Evolutionary conservation across 1,140 invertebrate species (phyloP).

Genomic region (Antheraea pernyi): DNA sequence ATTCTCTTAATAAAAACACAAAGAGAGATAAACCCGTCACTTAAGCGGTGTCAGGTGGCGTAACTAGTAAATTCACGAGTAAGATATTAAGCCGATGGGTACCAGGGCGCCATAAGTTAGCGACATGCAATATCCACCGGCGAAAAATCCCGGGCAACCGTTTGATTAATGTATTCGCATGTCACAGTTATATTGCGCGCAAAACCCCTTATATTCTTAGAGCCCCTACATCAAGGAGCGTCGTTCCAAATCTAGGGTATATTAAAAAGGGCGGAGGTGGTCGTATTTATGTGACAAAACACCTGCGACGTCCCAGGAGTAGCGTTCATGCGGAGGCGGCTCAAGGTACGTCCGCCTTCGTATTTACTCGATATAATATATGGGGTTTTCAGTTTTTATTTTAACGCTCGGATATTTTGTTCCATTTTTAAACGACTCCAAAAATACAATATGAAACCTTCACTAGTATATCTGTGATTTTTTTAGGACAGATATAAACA

Average conservation of each 20-base stretch:
- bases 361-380: not conserved
- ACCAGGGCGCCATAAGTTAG: constrained; percentile 14
- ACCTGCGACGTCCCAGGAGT: constrained; percentile 11
- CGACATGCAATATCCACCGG: constrained; percentile 12
- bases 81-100: constrained; percentile 8
- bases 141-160: constrained; percentile 6
- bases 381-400: not conserved
- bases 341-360: not conserved
- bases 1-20: not conserved
- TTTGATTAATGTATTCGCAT: constrained; percentile 19
- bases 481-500: too few relatives aligned
- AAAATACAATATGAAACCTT: too few relatives aligned
- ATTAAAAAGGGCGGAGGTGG: constrained; percentile 17
- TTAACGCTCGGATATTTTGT: not conserved
- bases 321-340: not conserved
- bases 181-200: constrained; percentile 17
- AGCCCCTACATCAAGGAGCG: not conserved
- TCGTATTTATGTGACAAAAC: constrained; percentile 16
- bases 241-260: constrained; percentile 17
- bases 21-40: not conserved
- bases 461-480: too few relatives aligned
- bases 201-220: constrained; percentile 11
- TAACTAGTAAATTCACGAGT: constrained; percentile 9
- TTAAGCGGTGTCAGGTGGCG: constrained; percentile 1
- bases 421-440: too few relatives aligned